A percentile compares a stretch with the other conserved stretches of the same genome.
phyloP scores from a whole-genome alignment of 2,113 vertebrate genomes.

The Manacus vitellinus region DNA sequence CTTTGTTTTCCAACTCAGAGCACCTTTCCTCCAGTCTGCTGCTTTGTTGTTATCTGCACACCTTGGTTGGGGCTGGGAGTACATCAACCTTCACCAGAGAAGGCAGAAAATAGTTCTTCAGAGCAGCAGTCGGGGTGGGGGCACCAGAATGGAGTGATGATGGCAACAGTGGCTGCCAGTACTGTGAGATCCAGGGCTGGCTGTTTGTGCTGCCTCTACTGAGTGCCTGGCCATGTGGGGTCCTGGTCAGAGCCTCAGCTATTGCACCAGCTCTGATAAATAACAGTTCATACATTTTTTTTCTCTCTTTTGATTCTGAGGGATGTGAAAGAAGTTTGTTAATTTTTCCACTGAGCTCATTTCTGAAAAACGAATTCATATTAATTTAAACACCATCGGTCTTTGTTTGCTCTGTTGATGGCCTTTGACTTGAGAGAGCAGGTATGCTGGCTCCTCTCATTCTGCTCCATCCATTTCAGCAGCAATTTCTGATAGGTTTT shows the following conservation, averaged over 20 bases:
- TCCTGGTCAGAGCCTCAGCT: background rate
- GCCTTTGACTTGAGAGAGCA: slow-evolving; percentile 68
- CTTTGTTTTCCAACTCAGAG: background rate
- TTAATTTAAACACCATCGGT: slow-evolving; percentile 61
- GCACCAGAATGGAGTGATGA: fast-evolving
- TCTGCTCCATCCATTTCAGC: slow-evolving; percentile 50
- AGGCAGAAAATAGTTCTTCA: background rate
- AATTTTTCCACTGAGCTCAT: background rate
- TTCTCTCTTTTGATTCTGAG: background rate
- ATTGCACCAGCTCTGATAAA: background rate
- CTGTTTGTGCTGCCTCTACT: background rate
- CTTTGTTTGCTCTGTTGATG: slow-evolving; percentile 58
- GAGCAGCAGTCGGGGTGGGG: background rate
- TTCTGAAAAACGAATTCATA: slow-evolving; percentile 42
- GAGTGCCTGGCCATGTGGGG: background rate
- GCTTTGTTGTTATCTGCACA: background rate
- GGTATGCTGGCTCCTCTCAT: slow-evolving; percentile 52
- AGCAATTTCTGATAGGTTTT: slow-evolving; percentile 63
- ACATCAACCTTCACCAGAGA: background rate
- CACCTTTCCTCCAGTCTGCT: background rate
- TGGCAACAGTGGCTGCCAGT: background rate
- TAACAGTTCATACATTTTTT: background rate
- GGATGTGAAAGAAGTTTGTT: background rate
- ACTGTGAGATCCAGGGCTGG: background rate
- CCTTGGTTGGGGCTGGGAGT: fast-evolving